Evolutionary conservation across 2,797 vertebrate genomes (phyloP).

Genomic region (Clarias pachynema): DNA sequence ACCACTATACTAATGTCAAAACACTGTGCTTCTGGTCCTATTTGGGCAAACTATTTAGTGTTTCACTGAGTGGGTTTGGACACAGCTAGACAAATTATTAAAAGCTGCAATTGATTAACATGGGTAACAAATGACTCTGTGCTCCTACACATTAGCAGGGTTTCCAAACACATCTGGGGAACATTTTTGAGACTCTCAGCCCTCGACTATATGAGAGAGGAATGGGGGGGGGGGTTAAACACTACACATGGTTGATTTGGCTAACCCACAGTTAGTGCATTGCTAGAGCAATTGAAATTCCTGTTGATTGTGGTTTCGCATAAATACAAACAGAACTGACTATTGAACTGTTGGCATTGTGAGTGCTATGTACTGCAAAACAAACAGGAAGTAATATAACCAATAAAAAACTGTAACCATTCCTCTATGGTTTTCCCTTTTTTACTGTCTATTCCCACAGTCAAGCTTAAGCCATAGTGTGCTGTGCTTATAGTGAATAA

Average conservation of each 20-base stretch:
- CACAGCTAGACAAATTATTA: slow-evolving; percentile 1
- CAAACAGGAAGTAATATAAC: slow-evolving; percentile 26
- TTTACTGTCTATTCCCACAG: not conserved
- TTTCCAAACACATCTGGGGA: slow-evolving; percentile 65
- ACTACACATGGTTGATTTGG: slow-evolving; percentile 53
- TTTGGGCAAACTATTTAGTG: slow-evolving; percentile 8
- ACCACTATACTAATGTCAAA: not conserved
- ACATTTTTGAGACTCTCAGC: slow-evolving; percentile 55
- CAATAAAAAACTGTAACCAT: slow-evolving; percentile 16
- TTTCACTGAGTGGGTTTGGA: slow-evolving; percentile 7
- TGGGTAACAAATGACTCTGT: slow-evolving; percentile 62
- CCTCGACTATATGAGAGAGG: slow-evolving; percentile 13
- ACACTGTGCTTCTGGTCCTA: slow-evolving; percentile 12
- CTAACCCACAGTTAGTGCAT: slow-evolving; percentile 41
- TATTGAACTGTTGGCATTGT: slow-evolving; percentile 36
- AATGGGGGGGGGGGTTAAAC: slow-evolving; percentile 30
- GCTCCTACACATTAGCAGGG: slow-evolving; percentile 56
- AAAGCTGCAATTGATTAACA: slow-evolving; percentile 58
- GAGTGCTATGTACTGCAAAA: slow-evolving; percentile 24
- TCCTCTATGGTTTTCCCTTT: not conserved
- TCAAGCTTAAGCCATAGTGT: not conserved
- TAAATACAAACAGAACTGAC: slow-evolving; percentile 24
- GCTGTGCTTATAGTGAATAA: not conserved
- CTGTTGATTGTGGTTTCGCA: slow-evolving; percentile 14
- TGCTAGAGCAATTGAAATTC: slow-evolving; percentile 45